phyloP scores from a whole-genome alignment of 2,797 vertebrate genomes.

The Oceanodroma leucorhoa region DNA sequence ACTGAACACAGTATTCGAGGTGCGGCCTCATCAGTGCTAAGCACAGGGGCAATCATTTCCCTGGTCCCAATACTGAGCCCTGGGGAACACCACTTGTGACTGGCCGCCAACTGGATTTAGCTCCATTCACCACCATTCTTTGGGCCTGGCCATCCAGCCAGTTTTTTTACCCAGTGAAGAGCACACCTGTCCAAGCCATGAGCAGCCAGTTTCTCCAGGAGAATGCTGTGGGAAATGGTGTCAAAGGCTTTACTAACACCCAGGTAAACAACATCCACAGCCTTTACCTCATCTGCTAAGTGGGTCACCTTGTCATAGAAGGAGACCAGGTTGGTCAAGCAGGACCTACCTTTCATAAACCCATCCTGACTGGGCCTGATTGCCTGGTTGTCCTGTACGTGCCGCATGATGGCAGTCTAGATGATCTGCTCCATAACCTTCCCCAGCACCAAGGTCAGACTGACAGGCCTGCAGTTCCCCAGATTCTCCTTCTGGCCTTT shows the following conservation, averaged over 20 bases:
- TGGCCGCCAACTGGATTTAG: not conserved
- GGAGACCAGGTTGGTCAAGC: not conserved
- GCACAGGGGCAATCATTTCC: not conserved
- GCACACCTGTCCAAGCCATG: too few species aligned
- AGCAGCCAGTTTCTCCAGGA: too few species aligned
- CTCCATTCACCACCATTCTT: not conserved
- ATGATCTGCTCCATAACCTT: not conserved
- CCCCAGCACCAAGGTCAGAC: not conserved
- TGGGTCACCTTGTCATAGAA: too few species aligned
- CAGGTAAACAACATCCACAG: too few species aligned
- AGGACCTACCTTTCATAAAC: not conserved
- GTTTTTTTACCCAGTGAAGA: too few species aligned
- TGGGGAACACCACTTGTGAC: not conserved
- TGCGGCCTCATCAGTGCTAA: fast-evolving
- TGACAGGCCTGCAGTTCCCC: not conserved
- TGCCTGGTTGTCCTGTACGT: not conserved
- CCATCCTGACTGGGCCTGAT: not conserved
- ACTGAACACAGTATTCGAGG: not conserved
- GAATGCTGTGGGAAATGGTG: too few species aligned
- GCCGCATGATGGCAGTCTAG: fast-evolving
- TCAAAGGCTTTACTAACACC: too few species aligned
- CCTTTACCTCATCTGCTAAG: too few species aligned
- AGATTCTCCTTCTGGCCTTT: not conserved
- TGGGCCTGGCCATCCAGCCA: not conserved
- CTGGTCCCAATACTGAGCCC: not conserved